These are phyloP conservation scores for Cathartes aura DNA, from an alignment of 2,113 vertebrate species.

Conservation along the genomic window DNA sequence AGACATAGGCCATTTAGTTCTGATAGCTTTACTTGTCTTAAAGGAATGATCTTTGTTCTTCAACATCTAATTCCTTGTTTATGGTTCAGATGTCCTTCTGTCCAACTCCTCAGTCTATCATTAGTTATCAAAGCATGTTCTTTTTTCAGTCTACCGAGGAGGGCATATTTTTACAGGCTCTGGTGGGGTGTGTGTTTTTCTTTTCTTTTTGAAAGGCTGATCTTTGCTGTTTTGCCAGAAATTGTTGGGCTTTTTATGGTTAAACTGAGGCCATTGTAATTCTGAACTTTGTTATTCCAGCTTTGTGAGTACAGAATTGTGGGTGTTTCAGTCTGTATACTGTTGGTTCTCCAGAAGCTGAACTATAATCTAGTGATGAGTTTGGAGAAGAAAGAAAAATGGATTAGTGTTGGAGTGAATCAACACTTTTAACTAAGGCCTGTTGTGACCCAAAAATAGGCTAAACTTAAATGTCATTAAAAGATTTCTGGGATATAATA, in stretches of 20 bases:
- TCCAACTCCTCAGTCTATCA: neutral
- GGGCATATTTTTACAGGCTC: neutral
- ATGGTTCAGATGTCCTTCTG: neutral
- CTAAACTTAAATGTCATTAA: neutral
- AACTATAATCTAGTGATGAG: neutral
- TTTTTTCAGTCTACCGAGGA: neutral
- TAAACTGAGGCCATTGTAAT: neutral
- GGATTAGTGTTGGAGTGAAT: neutral
- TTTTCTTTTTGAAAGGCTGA: neutral
- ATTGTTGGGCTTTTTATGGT: neutral
- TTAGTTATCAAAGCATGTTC: neutral
- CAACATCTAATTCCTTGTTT: neutral
- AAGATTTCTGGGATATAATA: neutral
- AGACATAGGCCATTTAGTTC: neutral
- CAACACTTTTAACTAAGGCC: neutral
- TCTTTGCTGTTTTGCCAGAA: neutral
- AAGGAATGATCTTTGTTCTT: neutral
- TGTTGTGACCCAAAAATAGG: neutral
- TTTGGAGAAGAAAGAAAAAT: neutral
- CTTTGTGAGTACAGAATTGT: neutral
- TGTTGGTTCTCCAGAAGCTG: neutral
- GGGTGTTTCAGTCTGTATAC: neutral
- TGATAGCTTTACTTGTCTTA: neutral
- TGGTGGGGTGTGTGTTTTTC: neutral
- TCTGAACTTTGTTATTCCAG: neutral